Evolutionary conservation across 2,888 invertebrate genomes (phyloP).

Genomic region (Exephanes ischioxanthus): DNA sequence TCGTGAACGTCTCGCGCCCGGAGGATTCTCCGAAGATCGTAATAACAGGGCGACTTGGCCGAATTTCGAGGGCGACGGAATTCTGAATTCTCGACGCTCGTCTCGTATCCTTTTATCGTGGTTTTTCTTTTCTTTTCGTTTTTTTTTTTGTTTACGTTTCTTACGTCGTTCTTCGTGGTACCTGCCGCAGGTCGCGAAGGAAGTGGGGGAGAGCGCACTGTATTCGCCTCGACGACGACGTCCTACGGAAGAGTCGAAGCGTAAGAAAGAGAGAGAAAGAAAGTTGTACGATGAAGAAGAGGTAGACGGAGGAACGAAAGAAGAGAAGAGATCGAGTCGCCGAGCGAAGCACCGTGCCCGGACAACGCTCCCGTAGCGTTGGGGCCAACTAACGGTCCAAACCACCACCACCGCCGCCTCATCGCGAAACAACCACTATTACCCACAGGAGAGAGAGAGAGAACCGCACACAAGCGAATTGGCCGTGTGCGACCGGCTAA

Average conservation of each 20-base stretch:
- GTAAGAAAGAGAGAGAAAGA: conserved; percentile 45
- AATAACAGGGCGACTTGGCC: conserved; percentile 56
- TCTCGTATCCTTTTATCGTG: conserved; percentile 11
- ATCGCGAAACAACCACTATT: conserved; percentile 56
- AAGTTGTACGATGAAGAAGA: conserved; percentile 31
- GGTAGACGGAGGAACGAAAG: conserved; percentile 58
- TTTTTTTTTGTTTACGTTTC: conserved; percentile 25
- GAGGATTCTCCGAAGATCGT: conserved; percentile 13
- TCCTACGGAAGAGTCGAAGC: conserved; percentile 43
- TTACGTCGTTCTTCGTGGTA: conserved; percentile 51
- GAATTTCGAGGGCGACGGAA: conserved; percentile 54
- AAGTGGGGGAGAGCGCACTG: conserved; percentile 12
- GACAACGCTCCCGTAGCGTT: conserved; percentile 83
- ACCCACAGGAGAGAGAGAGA: not conserved
- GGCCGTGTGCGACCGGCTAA: conserved; percentile 40
- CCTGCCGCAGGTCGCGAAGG: conserved; percentile 56
- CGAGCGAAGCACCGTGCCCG: conserved; percentile 79
- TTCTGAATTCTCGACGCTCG: conserved; percentile 51
- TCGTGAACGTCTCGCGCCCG: conserved; percentile 5
- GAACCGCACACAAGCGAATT: conserved; percentile 47
- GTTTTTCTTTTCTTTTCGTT: conserved; percentile 13
- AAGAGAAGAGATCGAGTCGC: conserved; percentile 73
- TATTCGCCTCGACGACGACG: conserved; percentile 60
- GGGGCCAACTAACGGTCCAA: conserved; percentile 84
- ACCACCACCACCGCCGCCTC: conserved; percentile 79